Evolutionary conservation across 1,140 invertebrate species (phyloP), one percentile per base, ranked within the genome.

Genomic region (Ruditapes philippinarum): DNA sequence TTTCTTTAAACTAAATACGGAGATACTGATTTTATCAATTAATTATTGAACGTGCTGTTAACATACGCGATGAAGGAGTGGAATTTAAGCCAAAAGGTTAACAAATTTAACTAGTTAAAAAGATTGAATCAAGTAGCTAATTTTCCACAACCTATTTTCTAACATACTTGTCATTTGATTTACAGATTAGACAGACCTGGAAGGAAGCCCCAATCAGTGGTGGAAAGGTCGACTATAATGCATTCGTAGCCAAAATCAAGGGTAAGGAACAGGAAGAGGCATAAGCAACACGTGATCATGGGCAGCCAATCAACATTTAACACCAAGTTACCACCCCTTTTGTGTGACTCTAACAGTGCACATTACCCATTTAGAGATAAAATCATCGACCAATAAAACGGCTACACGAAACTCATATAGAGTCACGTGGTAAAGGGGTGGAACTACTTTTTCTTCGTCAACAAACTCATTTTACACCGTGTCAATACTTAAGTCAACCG

Each of bases 141-240:
- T n/a, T n/a, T n/a, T n/a, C n/a, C n/a, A n/a, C n/a, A n/a, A n/a
- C n/a, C n/a, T n/a, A n/a, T n/a, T n/a, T n/a, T n/a, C n/a, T n/a
- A n/a, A n/a, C n/a, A n/a, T 40, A 33, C 40, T 60, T 76, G 42
- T 45, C 42, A 45, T 45, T 91, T 49, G 14, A 7, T 28, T 89
- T 89, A 36, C 91, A 96, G 96, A 97, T 98, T 93, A 98, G 99
- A 96, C 98, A 99, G 95, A 98, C 98, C 62, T 99, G 98, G 96
- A 98, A 99, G 96, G 98, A 99, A 96, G 98, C 99, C 97, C 98
- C 98, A 40, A 98, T 99, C 94, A 98, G 99, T 96, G 98, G 98
- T 95, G 98, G 98, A 95, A 97, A 97, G 96, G 98, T 99, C 94
- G 98, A 99, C 96, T 99, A 98, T 95, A 96, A 96, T 89, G 97